A percentile compares a stretch with the other conserved stretches of the same genome.
Evolutionary conservation across 2,888 invertebrate genomes (phyloP).

Genomic region (Teinopalpus imperialis): DNA sequence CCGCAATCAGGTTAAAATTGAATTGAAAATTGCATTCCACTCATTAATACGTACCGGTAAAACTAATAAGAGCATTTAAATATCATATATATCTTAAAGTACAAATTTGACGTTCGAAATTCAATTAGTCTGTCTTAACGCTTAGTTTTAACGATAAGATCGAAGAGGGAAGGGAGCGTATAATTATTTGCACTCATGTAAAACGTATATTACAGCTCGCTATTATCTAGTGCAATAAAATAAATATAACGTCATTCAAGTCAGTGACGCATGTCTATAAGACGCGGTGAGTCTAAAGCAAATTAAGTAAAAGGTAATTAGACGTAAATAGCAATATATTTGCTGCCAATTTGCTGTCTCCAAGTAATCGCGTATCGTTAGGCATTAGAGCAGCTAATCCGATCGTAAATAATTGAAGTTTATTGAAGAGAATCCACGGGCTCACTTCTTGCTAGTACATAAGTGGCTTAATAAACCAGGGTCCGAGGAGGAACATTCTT

Average conservation of each 20-base stretch:
- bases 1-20: too few species aligned
- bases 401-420: neutral
- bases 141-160: slow-evolving; percentile 11
- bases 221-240: slow-evolving; percentile 20
- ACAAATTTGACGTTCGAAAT: too few species aligned
- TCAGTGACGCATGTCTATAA: slow-evolving; percentile 11
- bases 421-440: too few species aligned
- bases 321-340: slow-evolving; percentile 1
- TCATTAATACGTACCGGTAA: too few species aligned
- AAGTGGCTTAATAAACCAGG: too few species aligned
- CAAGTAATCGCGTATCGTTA: too few species aligned
- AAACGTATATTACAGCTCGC: slow-evolving; percentile 3
- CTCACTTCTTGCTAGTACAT: too few species aligned
- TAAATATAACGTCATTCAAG: slow-evolving; percentile 8
- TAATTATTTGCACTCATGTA: slow-evolving; percentile 21
- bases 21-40: too few species aligned
- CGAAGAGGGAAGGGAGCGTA: slow-evolving; percentile 6
- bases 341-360: too few species aligned
- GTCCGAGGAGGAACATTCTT: too few species aligned
- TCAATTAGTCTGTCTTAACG: slow-evolving; percentile 6
- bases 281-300: slow-evolving; percentile 5
- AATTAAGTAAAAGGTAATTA: slow-evolving; percentile 17
- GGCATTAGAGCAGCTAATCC: neutral
- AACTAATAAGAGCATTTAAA: too few species aligned
- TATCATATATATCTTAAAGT: too few species aligned